Conservation (phyloP, 1,140 invertebrate species). For the Diorhabda sublineata region DNA sequence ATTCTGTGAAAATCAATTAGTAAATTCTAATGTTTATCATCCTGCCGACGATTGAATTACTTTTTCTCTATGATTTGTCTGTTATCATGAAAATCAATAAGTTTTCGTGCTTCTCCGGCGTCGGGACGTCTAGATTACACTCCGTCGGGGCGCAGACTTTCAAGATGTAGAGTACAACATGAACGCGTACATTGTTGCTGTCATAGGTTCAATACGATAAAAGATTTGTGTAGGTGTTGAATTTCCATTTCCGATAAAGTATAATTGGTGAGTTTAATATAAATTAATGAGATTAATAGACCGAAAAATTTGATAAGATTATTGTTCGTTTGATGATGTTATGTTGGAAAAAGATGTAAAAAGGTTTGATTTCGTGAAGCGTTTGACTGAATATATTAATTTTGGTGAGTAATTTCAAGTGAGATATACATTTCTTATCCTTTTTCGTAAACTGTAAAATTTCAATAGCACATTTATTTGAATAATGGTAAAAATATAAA, state of each 20-base stretch:
- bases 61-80: not conserved
- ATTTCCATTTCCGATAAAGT: not conserved
- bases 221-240: not conserved
- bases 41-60: too few species aligned
- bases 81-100: constrained; percentile 12
- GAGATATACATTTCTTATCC: too few species aligned
- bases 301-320: not conserved
- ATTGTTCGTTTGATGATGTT: not conserved
- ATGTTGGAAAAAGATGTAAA: too few species aligned
- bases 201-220: not conserved
- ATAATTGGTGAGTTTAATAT: not conserved
- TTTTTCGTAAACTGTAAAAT: too few species aligned
- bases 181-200: not conserved
- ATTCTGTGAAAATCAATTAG: too few species aligned
- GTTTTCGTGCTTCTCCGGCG: constrained; percentile 1
- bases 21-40: too few species aligned
- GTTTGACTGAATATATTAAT: too few species aligned
- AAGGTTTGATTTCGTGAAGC: too few species aligned
- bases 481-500: too few species aligned
- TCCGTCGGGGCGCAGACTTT: not conserved
- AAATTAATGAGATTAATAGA: not conserved
- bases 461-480: too few species aligned
- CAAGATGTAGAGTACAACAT: not conserved
- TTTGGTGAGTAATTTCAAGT: too few species aligned
- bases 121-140: not conserved